These are phyloP conservation scores for Whitmania pigra DNA, from an alignment of 1,140 invertebrate species.

Conservation along the genomic window DNA sequence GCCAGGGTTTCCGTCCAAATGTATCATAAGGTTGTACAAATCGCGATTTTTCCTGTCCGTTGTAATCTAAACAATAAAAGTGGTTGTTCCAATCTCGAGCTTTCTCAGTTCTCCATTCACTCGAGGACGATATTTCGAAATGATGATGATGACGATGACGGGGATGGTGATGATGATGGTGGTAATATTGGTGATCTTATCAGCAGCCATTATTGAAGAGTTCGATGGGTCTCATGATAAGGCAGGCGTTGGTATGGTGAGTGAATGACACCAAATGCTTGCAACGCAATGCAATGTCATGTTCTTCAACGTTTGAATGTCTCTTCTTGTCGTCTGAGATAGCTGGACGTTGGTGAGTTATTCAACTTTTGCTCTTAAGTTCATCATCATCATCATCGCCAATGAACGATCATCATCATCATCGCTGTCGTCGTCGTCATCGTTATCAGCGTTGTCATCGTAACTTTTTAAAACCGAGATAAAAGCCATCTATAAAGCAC, in stretches of 20 bases:
- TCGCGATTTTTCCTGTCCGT: no score
- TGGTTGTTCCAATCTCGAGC: no score
- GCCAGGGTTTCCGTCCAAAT: no score
- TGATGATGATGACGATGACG: background rate
- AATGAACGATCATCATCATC: background rate
- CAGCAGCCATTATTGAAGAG: no score
- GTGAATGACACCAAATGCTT: background rate
- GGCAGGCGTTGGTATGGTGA: background rate
- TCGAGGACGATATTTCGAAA: background rate
- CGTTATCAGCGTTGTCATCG: background rate
- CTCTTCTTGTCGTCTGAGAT: no score
- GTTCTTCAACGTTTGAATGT: no score
- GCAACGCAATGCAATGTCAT: background rate
- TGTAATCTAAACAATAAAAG: no score
- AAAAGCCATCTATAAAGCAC: background rate
- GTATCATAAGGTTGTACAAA: no score
- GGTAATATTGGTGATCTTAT: background rate
- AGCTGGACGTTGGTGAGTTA: background rate
- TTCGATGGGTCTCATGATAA: background rate
- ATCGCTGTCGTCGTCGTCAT: background rate
- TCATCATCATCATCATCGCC: background rate
- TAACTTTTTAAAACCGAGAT: background rate
- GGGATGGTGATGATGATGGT: background rate
- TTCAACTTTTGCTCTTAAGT: background rate
- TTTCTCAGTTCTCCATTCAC: no score